Base-by-base conservation (phyloP, 2,888 invertebrate genomes). In the Acronicta alni region DNA sequence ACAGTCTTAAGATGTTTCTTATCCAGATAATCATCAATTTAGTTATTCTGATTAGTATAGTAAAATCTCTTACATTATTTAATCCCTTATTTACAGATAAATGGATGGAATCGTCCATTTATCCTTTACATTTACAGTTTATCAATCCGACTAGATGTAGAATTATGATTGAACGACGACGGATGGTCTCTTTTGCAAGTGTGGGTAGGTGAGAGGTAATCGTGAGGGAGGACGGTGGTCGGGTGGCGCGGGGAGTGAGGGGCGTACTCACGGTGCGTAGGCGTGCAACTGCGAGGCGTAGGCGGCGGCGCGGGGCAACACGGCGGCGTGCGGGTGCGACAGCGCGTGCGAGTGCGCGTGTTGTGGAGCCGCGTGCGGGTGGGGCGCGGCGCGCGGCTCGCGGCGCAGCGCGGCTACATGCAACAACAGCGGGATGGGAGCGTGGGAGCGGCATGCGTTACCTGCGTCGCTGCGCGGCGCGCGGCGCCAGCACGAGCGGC, bases 191-290 rank as follows among this genome's bases (percentile, higher is more conserved):
- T 6, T 23, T 1, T 9, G 5, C 20, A 20, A 2, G 5, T 9
- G 26, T 9, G 26, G 1, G 26, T 9, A 9, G 26, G 26, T 3
- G 26, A 26, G 1, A 26, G 3, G 23, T 5, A 14, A 14, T 4
- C 12, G 32, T 14, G 14, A 32, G 32, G 32, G 32, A 14, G 12
- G 32, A 12, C 5, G 4, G 32, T 14, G 32, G 32, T 32, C 14
- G 43, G 64, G 58, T 41, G 65, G 55, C 56, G 51, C 0, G 8
- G 56, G 37, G 15, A 10, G 43, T 53, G 48, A 53, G 37, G 58
- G 63, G 41, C 26, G 57, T 96, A 97, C 97, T 97, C 96, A 97
- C 97, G 97, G 97, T 92, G 98, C 96, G 95, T 98, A 98, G 88
- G 98, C 97, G 95, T 97, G 98, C 93, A 97, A 95, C 89, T 97